Base-by-base conservation (phyloP, 92 coral and sea anemone genomes). In the Virgularia gustaviana region DNA sequence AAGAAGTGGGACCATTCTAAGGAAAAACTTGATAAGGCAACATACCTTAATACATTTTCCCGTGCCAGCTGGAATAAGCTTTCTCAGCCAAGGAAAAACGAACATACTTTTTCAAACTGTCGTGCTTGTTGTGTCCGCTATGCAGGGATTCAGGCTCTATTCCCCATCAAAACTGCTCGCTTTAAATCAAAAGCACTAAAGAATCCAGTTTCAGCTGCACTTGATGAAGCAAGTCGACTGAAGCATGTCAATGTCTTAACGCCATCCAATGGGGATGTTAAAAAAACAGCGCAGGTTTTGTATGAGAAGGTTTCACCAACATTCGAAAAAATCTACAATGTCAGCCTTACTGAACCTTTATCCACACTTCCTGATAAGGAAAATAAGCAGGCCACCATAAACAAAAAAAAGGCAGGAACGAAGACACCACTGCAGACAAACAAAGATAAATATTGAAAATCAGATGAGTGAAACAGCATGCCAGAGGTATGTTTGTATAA, bases 31-130 rank as follows among this genome's bases (percentile, higher is more conserved):
- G 83, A 77, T 18, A 77, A 56, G 53, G 15, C 33, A 20, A 5
- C 20, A 13, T 82, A 15, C 54, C 49, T 82, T 49, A 52, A 62
- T 37, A 62, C 49, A 34, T 77, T 82, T 43, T 66, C 70, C 9
- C 57, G 60, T 10, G 83, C 44, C 19, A 58, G 22, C 43, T 77
- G 83, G 86, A 72, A 54, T 22, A 23, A 25, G 12, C 51, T 82
- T 28, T 70, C 86, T 2, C 47, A 51, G 7, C 54, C 76, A 18
- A 81, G 76, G 67, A 76, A 66, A 34, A 39, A 73, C 25, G 83
- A 76, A 38, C 83, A 81, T 49, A 77, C 59, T 15, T 57, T 81
- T 1, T 82, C 49, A 23, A 28, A 82, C 20, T 82, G 86, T 66
- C 76, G 78, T 57, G 83, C 82, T 6, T 82, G 86, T 49, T 42